Conservation (phyloP, 2,888 invertebrate species). For the Noctua janthe region DNA sequence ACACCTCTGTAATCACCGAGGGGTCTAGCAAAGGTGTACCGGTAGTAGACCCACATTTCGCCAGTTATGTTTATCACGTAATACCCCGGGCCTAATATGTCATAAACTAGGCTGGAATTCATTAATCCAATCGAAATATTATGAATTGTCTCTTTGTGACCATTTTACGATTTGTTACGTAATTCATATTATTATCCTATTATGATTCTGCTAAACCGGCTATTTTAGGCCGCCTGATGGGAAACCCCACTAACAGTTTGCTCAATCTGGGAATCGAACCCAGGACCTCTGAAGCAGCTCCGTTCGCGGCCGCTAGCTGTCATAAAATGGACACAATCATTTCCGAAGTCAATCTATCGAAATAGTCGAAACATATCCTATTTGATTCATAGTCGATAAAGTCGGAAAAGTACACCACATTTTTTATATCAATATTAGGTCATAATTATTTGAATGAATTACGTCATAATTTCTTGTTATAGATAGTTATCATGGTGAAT, state of each 20-base stretch:
- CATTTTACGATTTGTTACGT: too few species aligned
- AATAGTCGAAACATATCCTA: not conserved
- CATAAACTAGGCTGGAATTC: not conserved
- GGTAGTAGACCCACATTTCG: not conserved
- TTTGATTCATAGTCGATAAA: not conserved
- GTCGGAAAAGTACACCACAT: not conserved
- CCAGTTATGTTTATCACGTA: not conserved
- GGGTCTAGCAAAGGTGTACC: not conserved
- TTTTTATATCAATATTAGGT: not conserved
- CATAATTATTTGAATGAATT: not conserved
- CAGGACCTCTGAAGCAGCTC: not conserved
- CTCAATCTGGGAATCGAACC: not conserved
- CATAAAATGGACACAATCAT: not conserved
- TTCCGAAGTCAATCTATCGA: not conserved
- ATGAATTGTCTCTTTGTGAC: too few species aligned
- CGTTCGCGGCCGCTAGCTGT: not conserved
- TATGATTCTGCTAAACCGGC: too few species aligned
- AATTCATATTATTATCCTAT: too few species aligned
- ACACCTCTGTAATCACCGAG: not conserved
- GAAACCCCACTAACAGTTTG: not conserved
- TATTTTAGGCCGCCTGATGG: not conserved
- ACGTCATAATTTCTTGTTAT: not conserved
- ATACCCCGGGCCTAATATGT: not conserved
- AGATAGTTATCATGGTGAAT: slow-evolving; percentile 10
- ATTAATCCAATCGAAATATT: not conserved